These are phyloP conservation scores for Periophthalmus modestus DNA, from an alignment of 2,113 vertebrate genomes.

Conservation along the genomic window DNA sequence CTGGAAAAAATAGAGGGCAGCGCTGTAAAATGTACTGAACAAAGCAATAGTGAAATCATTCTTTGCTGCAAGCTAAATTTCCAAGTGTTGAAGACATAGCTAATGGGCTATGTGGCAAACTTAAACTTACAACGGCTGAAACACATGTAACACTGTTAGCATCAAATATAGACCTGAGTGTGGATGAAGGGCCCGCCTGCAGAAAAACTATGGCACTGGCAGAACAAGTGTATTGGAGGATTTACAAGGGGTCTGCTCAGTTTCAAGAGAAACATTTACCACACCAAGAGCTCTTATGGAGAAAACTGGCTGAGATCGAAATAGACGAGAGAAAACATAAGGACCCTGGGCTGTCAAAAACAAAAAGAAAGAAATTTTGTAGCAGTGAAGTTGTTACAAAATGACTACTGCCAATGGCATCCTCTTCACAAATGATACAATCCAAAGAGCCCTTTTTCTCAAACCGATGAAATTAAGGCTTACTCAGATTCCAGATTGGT, in stretches of 20 bases:
- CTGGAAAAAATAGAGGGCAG: slow-evolving; percentile 30
- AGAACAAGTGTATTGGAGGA: slow-evolving; percentile 63
- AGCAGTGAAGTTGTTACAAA: slow-evolving; percentile 53
- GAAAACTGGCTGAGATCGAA: slow-evolving; percentile 58
- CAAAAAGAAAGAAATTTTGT: slow-evolving; percentile 52
- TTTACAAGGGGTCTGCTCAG: slow-evolving; percentile 52
- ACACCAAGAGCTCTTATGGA: slow-evolving; percentile 67
- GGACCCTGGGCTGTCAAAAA: slow-evolving; percentile 30
- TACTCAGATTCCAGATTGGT: slow-evolving; percentile 38
- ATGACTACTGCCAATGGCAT: slow-evolving; percentile 59
- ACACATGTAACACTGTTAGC: slow-evolving; percentile 64
- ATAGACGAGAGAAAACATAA: slow-evolving; percentile 58
- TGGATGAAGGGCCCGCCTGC: slow-evolving; percentile 67
- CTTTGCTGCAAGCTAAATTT: slow-evolving; percentile 48
- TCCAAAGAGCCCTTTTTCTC: slow-evolving; percentile 68
- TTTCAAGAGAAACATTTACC: slow-evolving; percentile 66
- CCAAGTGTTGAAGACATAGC: slow-evolving; percentile 58
- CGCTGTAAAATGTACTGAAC: slow-evolving; percentile 33
- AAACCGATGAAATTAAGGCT: slow-evolving; percentile 71
- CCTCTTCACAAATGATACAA: slow-evolving; percentile 55
- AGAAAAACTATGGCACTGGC: slow-evolving; percentile 58
- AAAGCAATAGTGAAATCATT: slow-evolving; percentile 40
- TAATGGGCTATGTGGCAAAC: slow-evolving; percentile 33
- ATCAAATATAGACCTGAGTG: slow-evolving; percentile 40
- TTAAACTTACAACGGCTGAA: slow-evolving; percentile 56